phyloP scores from a whole-genome alignment of 2,113 vertebrate species.

The Archilochus colubris region DNA sequence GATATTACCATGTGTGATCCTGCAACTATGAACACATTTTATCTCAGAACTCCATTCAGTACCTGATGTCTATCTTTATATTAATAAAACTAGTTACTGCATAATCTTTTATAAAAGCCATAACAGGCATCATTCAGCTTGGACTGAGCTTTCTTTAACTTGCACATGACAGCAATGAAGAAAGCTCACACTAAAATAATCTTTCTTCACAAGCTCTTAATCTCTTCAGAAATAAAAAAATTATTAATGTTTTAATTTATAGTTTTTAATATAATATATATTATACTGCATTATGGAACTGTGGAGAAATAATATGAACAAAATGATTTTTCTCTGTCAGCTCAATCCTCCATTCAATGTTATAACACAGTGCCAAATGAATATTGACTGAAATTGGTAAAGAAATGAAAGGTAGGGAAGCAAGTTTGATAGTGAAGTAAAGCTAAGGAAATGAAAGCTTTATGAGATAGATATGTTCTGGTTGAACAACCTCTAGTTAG shows the following conservation, averaged over 20 bases:
- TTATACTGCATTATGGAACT: background rate
- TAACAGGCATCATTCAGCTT: background rate
- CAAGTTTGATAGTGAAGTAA: background rate
- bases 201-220: background rate
- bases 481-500: background rate
- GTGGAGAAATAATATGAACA: background rate
- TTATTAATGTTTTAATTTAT: background rate
- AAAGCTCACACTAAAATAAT: background rate
- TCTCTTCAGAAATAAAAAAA: background rate
- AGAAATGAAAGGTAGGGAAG: background rate
- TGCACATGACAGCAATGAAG: background rate
- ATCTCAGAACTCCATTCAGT: background rate
- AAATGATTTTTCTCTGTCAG: background rate
- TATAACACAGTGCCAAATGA: background rate
- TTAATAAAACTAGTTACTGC: background rate
- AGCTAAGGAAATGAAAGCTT: conserved; percentile 2
- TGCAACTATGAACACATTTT: background rate
- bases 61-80: background rate
- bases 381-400: background rate
- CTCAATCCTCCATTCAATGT: background rate
- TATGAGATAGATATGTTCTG: background rate
- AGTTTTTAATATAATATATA: background rate
- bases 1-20: background rate
- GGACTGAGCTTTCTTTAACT: background rate
- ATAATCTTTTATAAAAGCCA: background rate